Base-by-base conservation (phyloP, 1,140 invertebrate genomes). In the Tetramorium parvispinum region DNA sequence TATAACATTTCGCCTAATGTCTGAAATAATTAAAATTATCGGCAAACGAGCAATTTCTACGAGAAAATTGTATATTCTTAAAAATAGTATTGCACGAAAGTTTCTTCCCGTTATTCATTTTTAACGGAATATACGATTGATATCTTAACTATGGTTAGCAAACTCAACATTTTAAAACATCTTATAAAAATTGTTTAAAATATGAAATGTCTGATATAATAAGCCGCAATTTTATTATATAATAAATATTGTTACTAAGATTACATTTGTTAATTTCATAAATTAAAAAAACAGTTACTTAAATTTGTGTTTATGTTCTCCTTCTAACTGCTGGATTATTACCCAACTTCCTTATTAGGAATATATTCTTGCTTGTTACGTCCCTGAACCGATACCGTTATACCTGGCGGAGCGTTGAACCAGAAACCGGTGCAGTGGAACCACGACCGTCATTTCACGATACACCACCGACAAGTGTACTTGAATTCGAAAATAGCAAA, bases 351-450 rank as follows among this genome's bases (percentile, higher is more conserved):
- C 7, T 57, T 76, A 40, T 59, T 57, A 75, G 1, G 27, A 73
- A 68, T 68, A 16, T 21, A 21, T 37, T 66, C 13, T 46, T 24
- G 18, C 27, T 88, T 83, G 59, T 11, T 89, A 91, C 89, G 87
- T 46, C 83, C 93, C 90, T 93, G 92, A 21, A 27, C 8, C n/a
- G 21, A 61, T 93, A 91, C 93, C 93, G 93, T 93, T 94, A 93
- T 75, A 81, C 65, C 24, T 68, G 71, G 40, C 24, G 86, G 90
- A 90, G 86, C 91, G 87, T 92, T 92, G 92, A 94, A 92, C 92
- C 90, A 91, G 57, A 57, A 77, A 87, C 83, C 85, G 82, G 78
- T 91, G 70, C 32, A 79, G 68, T 66, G 85, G 86, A 91, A 85
- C 53, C 87, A 86, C 85, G 89, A 90, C 88, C 43, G 49, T 77